These are phyloP conservation scores for Homarus americanus DNA, from an alignment of 1,140 invertebrate genomes.

Conservation along the genomic window DNA sequence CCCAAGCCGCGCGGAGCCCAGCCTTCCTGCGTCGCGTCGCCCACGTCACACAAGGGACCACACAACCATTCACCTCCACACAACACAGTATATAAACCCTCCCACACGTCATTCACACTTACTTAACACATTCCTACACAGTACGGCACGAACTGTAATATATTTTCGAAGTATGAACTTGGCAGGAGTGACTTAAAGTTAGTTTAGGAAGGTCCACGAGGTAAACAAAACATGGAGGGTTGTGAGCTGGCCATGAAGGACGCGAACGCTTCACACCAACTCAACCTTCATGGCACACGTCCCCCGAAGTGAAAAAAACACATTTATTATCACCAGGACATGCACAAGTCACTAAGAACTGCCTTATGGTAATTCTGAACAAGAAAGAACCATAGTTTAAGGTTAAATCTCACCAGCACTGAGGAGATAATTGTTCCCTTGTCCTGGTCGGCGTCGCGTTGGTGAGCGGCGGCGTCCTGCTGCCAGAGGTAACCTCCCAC, in stretches of 20 bases:
- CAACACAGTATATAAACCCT: not conserved
- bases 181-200: too few species aligned
- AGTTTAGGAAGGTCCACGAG: not conserved
- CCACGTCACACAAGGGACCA: slow-evolving; percentile 13
- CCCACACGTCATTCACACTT: not conserved
- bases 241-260: not conserved
- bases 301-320: too few species aligned
- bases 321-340: not conserved
- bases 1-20: not conserved
- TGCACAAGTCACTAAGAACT: not conserved
- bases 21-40: not conserved
- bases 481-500: not conserved
- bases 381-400: not conserved
- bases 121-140: not conserved
- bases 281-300: not conserved
- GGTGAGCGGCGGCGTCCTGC: not conserved
- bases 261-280: not conserved
- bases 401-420: not conserved
- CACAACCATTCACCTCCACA: not conserved
- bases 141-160: not conserved
- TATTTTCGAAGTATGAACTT: too few species aligned
- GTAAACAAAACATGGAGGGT: slow-evolving; percentile 11
- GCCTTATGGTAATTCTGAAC: not conserved
- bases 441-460: not conserved
- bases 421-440: not conserved